phyloP scores from a whole-genome alignment of 2,113 vertebrate species.

The Pyxicephalus adspersus region DNA sequence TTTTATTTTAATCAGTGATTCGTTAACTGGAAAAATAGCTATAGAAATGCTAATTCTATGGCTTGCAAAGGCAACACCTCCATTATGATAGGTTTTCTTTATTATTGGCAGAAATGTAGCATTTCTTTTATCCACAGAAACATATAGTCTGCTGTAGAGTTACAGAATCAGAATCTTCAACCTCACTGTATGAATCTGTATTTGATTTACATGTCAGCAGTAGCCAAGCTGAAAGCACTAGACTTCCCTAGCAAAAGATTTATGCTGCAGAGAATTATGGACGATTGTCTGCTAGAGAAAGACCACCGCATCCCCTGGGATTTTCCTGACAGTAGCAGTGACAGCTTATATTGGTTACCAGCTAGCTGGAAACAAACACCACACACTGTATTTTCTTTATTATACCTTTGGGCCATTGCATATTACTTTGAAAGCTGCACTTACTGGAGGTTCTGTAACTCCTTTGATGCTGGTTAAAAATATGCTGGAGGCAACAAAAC shows the following conservation, averaged over 20 bases:
- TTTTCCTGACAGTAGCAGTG: not conserved
- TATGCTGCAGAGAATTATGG: not conserved
- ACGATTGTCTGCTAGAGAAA: not conserved
- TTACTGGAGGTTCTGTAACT: not conserved
- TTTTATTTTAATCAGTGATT: too few relatives aligned
- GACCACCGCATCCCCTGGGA: slow-evolving; percentile 9
- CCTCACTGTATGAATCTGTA: too few relatives aligned
- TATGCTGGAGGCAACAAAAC: too few relatives aligned
- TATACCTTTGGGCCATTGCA: not conserved
- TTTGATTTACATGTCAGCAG: not conserved
- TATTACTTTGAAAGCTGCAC: not conserved
- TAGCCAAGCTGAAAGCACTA: not conserved
- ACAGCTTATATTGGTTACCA: slow-evolving; percentile 4
- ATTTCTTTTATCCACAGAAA: too few relatives aligned
- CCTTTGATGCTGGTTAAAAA: not conserved
- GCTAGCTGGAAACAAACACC: not conserved
- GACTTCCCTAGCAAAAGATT: not conserved
- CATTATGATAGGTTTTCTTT: too few relatives aligned
- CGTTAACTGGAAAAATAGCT: too few relatives aligned
- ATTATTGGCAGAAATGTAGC: too few relatives aligned
- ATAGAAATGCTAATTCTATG: too few relatives aligned
- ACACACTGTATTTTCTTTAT: not conserved
- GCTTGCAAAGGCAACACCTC: too few relatives aligned
- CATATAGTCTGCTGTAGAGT: too few relatives aligned
- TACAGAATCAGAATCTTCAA: too few relatives aligned